Percentiles rank a stretch among this genome's conserved stretches.
phyloP scores from a whole-genome alignment of 2,113 vertebrate species.

The Phaethon lepturus region DNA sequence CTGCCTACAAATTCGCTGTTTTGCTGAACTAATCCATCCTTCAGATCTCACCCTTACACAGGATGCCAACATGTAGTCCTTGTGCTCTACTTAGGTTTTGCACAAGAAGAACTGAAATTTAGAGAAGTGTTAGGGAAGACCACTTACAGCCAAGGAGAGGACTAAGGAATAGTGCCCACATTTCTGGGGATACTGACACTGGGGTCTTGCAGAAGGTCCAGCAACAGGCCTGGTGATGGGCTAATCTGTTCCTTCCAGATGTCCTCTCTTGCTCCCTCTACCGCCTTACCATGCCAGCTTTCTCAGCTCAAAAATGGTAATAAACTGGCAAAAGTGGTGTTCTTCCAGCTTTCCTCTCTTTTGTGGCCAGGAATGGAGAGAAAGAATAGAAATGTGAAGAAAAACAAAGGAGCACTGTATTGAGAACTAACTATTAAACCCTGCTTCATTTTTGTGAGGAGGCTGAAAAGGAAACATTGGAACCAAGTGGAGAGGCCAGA shows the following conservation, averaged over 20 bases:
- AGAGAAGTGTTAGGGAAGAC: neutral
- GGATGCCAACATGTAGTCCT: neutral
- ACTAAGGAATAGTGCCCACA: neutral
- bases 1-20: neutral
- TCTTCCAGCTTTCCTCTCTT: neutral
- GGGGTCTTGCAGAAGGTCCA: neutral
- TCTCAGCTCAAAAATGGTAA: neutral
- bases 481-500: constrained; percentile 18
- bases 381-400: neutral
- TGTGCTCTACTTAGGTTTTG: neutral
- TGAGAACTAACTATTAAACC: constrained; percentile 1
- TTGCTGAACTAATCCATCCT: neutral
- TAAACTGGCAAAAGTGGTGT: neutral
- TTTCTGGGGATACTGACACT: neutral
- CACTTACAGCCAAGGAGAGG: neutral
- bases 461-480: neutral
- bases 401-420: constrained; percentile 27
- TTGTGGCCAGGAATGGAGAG: neutral
- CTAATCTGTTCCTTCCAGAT: neutral
- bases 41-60: neutral
- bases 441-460: neutral
- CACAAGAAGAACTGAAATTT: neutral
- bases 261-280: neutral
- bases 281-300: neutral
- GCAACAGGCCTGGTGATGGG: neutral